Evolutionary conservation across 2,113 vertebrate genomes (phyloP), one percentile per base, ranked within the genome.

Genomic region (Ctenodactylus gundi): DNA sequence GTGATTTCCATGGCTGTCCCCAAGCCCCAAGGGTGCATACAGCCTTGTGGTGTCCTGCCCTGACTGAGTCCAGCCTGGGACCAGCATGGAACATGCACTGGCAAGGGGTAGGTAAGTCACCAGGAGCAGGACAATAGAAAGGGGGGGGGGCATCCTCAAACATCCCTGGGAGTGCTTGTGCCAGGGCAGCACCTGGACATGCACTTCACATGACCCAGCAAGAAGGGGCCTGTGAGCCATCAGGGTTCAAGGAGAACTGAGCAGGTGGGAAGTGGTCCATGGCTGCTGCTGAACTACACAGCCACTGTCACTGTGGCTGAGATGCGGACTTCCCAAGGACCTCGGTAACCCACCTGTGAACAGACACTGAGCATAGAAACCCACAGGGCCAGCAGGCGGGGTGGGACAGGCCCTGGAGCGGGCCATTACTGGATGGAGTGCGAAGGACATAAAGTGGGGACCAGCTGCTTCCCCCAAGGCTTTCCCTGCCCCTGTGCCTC

Each of bases 321-420:
- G 83, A 86, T 25, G 58, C 27, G 51, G 64, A 21, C 81, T 91
- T 49, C 36, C 8, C 3, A 4, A 64, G 23, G 31, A 5, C 12
- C 21, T 15, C 7, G 17, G 51, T 55, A 36, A 36, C n/a, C 27
- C 25, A 46, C 39, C 53, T 82, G 41, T 27, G 44, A 80, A 39
- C 27, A 34, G 85, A 75, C 46, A 17, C 0, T 1, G 21, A 85
- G 9, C 75, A 89, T 68, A 65, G 60, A 44, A 36, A 41, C 34
- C 29, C 46, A 25, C 1, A 9, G 1, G 41, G 13, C 60, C 13
- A 62, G 14, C 8, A 4, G 80, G 53, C 12, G 9, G 1, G 58
- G 20, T 1, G 0, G 39, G 18, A 39, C 15, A 14, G 39, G 29
- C 39, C 85, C 34, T 1, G 21, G n/a, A 7, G 13, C 0, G 1